phyloP scores from a whole-genome alignment of 1,140 invertebrate genomes.

The Kradibia gibbosae region DNA sequence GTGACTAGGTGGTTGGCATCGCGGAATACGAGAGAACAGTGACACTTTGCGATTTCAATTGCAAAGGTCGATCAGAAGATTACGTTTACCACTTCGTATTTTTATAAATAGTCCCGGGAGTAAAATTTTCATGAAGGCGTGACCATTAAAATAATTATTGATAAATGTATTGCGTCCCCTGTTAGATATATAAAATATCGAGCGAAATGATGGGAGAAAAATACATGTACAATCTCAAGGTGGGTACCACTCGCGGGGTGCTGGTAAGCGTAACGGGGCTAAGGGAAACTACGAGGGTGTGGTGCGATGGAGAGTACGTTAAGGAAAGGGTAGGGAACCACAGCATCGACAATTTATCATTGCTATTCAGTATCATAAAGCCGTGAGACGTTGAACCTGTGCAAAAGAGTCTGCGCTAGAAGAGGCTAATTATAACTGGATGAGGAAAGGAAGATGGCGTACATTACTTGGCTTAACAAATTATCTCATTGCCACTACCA shows the following conservation, averaged over 20 bases:
- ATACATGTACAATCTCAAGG: neutral
- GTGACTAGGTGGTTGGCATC: too few species aligned
- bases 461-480: slow-evolving; percentile 62
- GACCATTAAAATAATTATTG: slow-evolving; percentile 46
- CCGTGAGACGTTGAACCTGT: slow-evolving; percentile 55
- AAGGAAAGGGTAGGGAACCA: neutral
- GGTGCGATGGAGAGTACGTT: too few species aligned
- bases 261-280: too few species aligned
- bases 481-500: slow-evolving; percentile 58
- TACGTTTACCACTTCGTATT: neutral
- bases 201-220: slow-evolving; percentile 14
- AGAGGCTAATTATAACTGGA: slow-evolving; percentile 62
- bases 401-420: slow-evolving; percentile 45
- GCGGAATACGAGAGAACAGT: too few species aligned
- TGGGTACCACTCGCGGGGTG: neutral
- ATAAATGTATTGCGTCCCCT: slow-evolving; percentile 26
- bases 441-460: slow-evolving; percentile 55
- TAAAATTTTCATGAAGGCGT: neutral
- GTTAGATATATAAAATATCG: slow-evolving; percentile 24
- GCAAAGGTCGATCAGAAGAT: neutral
- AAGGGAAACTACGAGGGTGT: neutral
- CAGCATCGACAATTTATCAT: slow-evolving; percentile 46
- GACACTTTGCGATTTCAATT: too few species aligned
- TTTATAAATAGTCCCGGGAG: slow-evolving; percentile 7
- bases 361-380: slow-evolving; percentile 52